Conservation (phyloP, 2,113 vertebrate genomes). For the Pangasianodon hypophthalmus region DNA sequence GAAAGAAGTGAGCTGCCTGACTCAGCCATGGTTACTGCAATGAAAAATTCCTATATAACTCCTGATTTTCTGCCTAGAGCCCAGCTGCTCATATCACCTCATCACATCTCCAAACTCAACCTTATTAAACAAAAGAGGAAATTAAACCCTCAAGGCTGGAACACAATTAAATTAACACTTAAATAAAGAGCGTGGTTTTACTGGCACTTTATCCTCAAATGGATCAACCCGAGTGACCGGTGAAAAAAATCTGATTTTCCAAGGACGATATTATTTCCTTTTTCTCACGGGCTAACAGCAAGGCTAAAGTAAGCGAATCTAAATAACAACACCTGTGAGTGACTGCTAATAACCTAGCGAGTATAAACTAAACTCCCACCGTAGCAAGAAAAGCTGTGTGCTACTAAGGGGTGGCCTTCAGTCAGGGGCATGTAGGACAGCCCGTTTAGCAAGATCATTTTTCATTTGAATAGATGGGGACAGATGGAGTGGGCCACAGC, state of each 20-base stretch:
- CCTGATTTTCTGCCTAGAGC: slow-evolving; percentile 16
- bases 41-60: slow-evolving; percentile 22
- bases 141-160: slow-evolving; percentile 46
- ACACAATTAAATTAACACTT: slow-evolving; percentile 52
- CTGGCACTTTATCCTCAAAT: neutral
- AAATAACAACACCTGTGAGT: slow-evolving; percentile 62
- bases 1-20: slow-evolving; percentile 34
- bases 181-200: neutral
- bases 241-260: slow-evolving; percentile 24
- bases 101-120: slow-evolving; percentile 39
- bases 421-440: slow-evolving; percentile 13
- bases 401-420: neutral
- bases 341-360: slow-evolving; percentile 60
- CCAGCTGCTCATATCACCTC: slow-evolving; percentile 13
- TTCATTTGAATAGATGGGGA: slow-evolving; percentile 51
- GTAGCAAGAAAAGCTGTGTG: neutral
- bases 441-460: slow-evolving; percentile 52
- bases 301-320: slow-evolving; percentile 60
- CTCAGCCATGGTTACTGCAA: slow-evolving; percentile 19
- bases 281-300: slow-evolving; percentile 42
- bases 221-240: slow-evolving; percentile 15
- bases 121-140: slow-evolving; percentile 55
- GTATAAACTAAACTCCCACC: slow-evolving; percentile 48
- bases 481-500: slow-evolving; percentile 47
- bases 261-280: slow-evolving; percentile 55